Evolutionary conservation across 2,888 invertebrate genomes (phyloP), one percentile per base, ranked within the genome.

Genomic region (Drosophila differens): DNA sequence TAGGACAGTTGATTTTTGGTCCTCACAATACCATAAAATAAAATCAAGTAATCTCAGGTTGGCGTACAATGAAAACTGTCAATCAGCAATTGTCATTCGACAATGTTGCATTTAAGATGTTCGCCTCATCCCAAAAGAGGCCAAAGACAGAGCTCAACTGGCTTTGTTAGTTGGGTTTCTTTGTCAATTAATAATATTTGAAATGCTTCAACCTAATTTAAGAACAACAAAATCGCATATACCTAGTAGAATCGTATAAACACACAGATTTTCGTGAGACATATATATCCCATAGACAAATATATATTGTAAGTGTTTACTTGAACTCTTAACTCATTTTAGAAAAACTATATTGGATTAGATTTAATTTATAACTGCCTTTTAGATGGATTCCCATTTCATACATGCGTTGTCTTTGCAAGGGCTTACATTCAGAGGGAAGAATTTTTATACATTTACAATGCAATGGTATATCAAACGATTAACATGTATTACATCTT

Each of bases 41-140:
- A 30, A n/a, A 39, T 39, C 28, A 57, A 16, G 39, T 57, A 39
- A 39, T 30, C 68, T 68, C 33, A 28, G 49, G 33, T 62, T 55
- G 79, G 65, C 44, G 35, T 55, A 62, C 66, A 65, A 76, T 66
- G 74, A 74, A 68, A 80, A 72, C 76, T 82, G 81, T 80, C 81
- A 82, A 82, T 82, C 81, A 82, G 74, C 65, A 60, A 58, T 79
- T 82, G 81, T 82, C 83, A 82, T 71, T 82, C 71, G 83, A 74
- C 81, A 77, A 76, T 76, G 83, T 76, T 81, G 83, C 80, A 80
- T 79, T 76, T 76, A 79, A 71, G 76, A 71, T 74, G 76, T 73
- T 76, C 59, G 74, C 79, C 80, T 63, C 82, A 79, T 68, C 65
- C 62, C 70, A 79, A 33, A 33, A 64, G 71, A 71, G 68, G 67